Conservation (phyloP, 2,797 vertebrate genomes). For the Helostoma temminkii region DNA sequence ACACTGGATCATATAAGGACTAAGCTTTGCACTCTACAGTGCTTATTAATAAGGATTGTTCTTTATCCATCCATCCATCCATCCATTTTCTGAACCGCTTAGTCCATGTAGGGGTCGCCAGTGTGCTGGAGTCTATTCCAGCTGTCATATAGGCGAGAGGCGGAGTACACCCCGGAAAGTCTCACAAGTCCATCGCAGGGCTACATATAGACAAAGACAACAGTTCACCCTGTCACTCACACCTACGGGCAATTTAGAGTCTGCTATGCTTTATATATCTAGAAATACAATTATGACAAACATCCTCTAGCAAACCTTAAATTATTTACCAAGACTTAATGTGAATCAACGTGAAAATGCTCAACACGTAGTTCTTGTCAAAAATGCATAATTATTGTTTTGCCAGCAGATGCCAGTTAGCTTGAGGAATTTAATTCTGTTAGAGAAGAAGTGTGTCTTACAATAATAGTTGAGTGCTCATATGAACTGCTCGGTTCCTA, state of each 20-base stretch:
- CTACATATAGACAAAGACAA: too few species aligned
- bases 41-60: background rate
- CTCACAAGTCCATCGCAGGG: too few species aligned
- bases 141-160: too few species aligned
- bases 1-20: background rate
- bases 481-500: too few species aligned
- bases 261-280: background rate
- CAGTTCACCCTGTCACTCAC: too few species aligned
- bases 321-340: background rate
- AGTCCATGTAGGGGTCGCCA: too few species aligned
- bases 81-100: too few species aligned
- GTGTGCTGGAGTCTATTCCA: too few species aligned
- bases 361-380: background rate
- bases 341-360: background rate
- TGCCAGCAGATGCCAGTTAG: background rate
- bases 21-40: background rate
- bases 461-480: slow-evolving; percentile 7
- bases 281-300: background rate
- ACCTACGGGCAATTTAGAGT: too few species aligned
- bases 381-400: background rate
- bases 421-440: background rate
- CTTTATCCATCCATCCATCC: too few species aligned
- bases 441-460: background rate
- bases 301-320: background rate
- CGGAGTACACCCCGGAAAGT: too few species aligned